phyloP scores from a whole-genome alignment of 2,113 vertebrate genomes.

The Limanda limanda region DNA sequence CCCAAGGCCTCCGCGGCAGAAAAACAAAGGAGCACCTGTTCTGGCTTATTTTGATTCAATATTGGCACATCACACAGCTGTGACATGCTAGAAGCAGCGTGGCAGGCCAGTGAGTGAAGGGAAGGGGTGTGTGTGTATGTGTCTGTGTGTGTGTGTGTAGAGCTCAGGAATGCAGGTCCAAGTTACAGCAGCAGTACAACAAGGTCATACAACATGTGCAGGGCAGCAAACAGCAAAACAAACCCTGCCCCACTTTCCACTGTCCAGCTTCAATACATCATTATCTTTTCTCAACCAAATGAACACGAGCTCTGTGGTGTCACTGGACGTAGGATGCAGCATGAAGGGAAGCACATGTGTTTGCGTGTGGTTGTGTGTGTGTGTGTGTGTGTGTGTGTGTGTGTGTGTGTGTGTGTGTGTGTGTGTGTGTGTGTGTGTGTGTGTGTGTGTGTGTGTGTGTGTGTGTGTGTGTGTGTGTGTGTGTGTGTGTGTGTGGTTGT shows the following conservation, averaged over 20 bases:
- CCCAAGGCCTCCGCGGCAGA: slow-evolving; percentile 22
- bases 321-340: slow-evolving; percentile 51
- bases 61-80: slow-evolving; percentile 47
- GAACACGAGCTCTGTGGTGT: slow-evolving; percentile 18
- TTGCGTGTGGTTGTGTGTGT: too few species aligned
- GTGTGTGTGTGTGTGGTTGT: slow-evolving; percentile 19
- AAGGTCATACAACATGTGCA: slow-evolving; percentile 28
- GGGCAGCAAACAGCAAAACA: slow-evolving; percentile 28
- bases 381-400: not conserved
- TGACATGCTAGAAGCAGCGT: slow-evolving; percentile 39
- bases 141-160: slow-evolving; percentile 6
- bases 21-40: slow-evolving; percentile 72
- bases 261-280: slow-evolving; percentile 14
- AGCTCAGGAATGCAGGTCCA: slow-evolving; percentile 40
- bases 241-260: not conserved
- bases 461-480: too few species aligned
- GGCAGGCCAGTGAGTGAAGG: slow-evolving; percentile 34
- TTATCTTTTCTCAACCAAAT: slow-evolving; percentile 3
- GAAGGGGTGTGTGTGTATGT: not conserved
- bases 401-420: slow-evolving; percentile 20
- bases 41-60: slow-evolving; percentile 50
- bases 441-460: too few species aligned
- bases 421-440: slow-evolving; percentile 26
- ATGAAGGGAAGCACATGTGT: slow-evolving; percentile 30
- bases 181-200: slow-evolving; percentile 29